A percentile compares a stretch with the other conserved stretches of the same genome.
phyloP scores from a whole-genome alignment of 2,888 invertebrate genomes.

The Cantharis nigra region DNA sequence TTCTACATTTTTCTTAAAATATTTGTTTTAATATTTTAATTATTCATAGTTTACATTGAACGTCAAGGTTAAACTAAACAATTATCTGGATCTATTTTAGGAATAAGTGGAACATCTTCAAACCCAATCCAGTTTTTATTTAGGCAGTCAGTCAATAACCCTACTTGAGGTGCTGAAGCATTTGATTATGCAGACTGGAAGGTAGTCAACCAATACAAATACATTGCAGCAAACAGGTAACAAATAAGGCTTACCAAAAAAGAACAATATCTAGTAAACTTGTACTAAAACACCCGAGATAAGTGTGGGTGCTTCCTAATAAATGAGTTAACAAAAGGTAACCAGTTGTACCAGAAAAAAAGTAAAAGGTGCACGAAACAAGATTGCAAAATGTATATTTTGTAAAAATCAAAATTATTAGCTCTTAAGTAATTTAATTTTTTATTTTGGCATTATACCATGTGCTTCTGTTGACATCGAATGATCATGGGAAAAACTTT shows the following conservation, averaged over 20 bases:
- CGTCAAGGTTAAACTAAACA: background rate
- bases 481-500: background rate
- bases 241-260: background rate
- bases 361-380: background rate
- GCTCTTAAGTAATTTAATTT: background rate
- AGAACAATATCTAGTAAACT: background rate
- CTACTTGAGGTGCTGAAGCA: background rate
- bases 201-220: background rate
- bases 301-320: background rate
- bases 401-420: background rate
- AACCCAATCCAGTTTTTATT: background rate
- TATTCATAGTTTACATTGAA: background rate
- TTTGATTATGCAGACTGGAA: background rate
- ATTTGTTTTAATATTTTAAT: background rate
- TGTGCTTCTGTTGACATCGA: background rate
- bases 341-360: background rate
- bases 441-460: background rate
- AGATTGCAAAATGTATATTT: background rate
- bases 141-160: background rate
- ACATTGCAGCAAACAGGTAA: background rate
- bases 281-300: background rate
- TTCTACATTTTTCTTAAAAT: background rate
- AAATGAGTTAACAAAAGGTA: background rate
- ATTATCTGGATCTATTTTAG: background rate
- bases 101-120: background rate